A percentile compares a stretch with the other conserved stretches of the same genome.
These are phyloP conservation scores for Agelastica alni DNA, from an alignment of 2,888 invertebrate genomes.

Conservation along the genomic window DNA sequence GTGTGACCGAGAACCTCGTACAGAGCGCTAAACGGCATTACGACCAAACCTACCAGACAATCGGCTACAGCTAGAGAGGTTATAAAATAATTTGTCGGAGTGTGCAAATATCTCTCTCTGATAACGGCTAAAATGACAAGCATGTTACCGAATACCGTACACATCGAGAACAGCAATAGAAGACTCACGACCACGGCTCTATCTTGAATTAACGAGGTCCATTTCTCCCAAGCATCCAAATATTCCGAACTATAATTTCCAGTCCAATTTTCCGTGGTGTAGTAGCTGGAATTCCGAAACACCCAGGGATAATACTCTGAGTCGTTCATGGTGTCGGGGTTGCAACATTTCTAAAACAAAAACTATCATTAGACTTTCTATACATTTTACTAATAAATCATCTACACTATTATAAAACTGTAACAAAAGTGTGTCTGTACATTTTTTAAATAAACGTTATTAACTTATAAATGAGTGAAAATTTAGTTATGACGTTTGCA, in stretches of 20 bases:
- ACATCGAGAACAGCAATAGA: slow-evolving; percentile 83
- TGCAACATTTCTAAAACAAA: slow-evolving; percentile 40
- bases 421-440: no score
- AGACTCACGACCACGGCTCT: slow-evolving; percentile 79
- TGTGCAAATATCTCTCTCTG: slow-evolving; percentile 90
- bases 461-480: no score
- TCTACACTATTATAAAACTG: no score
- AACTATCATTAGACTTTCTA: no score
- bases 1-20: slow-evolving; percentile 87
- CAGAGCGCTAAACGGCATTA: slow-evolving; percentile 96
- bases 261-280: slow-evolving; percentile 41
- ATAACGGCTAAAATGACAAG: slow-evolving; percentile 93
- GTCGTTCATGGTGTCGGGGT: slow-evolving; percentile 39
- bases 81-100: slow-evolving; percentile 97
- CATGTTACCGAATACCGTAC: slow-evolving; percentile 94
- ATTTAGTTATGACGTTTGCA: no score
- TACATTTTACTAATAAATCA: no score
- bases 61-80: slow-evolving; percentile 97
- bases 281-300: slow-evolving; percentile 32
- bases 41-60: slow-evolving; percentile 92
- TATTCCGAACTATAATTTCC: slow-evolving; percentile 48
- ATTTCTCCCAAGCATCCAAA: slow-evolving; percentile 54
- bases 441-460: no score
- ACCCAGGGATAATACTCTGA: slow-evolving; percentile 38
- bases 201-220: slow-evolving; percentile 66